A percentile compares a stretch with the other conserved stretches of the same genome.
Evolutionary conservation across 2,888 invertebrate genomes (phyloP).

Genomic region (Linyphia triangularis): DNA sequence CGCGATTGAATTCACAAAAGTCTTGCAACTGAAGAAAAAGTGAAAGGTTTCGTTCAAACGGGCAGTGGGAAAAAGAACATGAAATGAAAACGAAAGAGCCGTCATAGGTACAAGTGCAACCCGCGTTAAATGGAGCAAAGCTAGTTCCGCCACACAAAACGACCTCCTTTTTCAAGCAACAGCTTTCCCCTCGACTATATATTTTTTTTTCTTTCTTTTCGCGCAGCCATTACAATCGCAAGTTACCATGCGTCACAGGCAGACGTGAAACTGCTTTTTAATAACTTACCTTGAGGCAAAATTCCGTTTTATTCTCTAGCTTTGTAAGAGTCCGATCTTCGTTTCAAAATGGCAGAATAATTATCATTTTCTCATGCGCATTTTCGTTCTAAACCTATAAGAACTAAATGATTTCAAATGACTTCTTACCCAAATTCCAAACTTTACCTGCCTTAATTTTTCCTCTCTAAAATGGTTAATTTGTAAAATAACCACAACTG

Average conservation of each 20-base stretch:
- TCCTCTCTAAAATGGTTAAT: no score
- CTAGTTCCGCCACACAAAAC: conserved; percentile 63
- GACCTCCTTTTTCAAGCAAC: conserved; percentile 50
- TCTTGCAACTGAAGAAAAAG: neutral
- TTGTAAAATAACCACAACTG: no score
- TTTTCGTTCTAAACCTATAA: no score
- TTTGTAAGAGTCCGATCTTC: neutral
- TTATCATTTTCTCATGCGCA: no score
- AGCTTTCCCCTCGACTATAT: conserved; percentile 18
- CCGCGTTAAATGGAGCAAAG: conserved; percentile 61
- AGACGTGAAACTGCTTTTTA: conserved; percentile 27
- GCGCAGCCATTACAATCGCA: conserved; percentile 14
- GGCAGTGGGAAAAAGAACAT: neutral
- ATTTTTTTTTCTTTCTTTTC: neutral
- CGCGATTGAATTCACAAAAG: neutral
- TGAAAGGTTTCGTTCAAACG: neutral
- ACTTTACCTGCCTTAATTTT: no score
- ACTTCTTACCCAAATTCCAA: no score
- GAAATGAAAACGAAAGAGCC: conserved; percentile 31
- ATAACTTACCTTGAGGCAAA: conserved; percentile 27
- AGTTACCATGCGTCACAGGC: conserved; percentile 26
- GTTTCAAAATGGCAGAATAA: no score
- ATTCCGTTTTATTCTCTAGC: neutral
- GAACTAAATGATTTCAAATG: no score
- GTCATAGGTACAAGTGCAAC: conserved; percentile 26